Conservation (phyloP, 1,140 invertebrate species). For the Drosophila oshimai region DNA sequence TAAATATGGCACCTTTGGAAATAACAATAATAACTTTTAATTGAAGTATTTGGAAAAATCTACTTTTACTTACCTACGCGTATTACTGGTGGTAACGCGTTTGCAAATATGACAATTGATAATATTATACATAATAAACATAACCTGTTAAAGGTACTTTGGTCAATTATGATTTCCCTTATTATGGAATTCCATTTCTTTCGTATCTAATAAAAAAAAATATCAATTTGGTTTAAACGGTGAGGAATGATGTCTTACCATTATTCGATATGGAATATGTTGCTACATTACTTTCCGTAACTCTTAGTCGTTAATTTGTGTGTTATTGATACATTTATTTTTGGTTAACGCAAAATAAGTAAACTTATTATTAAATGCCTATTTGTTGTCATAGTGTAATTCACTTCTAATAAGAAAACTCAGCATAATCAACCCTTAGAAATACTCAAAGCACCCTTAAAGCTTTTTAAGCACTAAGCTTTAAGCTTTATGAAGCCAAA, state of each 20-base stretch:
- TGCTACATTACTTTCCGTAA: not conserved
- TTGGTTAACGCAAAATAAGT: not conserved
- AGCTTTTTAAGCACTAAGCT: not conserved
- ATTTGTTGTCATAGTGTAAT: too few species aligned
- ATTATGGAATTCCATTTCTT: not conserved
- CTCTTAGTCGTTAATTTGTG: not conserved
- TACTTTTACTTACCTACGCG: constrained; percentile 43
- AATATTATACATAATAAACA: constrained; percentile 28
- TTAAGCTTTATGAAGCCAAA: constrained; percentile 1
- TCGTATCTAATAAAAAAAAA: not conserved
- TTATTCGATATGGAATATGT: not conserved
- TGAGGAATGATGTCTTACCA: not conserved
- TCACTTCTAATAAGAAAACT: not conserved
- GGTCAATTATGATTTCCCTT: not conserved
- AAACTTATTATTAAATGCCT: too few species aligned
- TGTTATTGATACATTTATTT: not conserved
- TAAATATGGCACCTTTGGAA: constrained; percentile 91
- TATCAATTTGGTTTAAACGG: not conserved
- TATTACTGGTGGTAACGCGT: constrained; percentile 53
- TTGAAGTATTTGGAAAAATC: not conserved
- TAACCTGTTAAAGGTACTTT: not conserved
- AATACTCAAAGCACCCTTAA: not conserved
- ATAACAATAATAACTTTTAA: not conserved
- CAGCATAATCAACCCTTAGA: not conserved
- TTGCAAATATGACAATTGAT: constrained; percentile 31